Evolutionary conservation across 2,797 vertebrate genomes (phyloP), one percentile per base, ranked within the genome.

Genomic region (Vipera ursinii): DNA sequence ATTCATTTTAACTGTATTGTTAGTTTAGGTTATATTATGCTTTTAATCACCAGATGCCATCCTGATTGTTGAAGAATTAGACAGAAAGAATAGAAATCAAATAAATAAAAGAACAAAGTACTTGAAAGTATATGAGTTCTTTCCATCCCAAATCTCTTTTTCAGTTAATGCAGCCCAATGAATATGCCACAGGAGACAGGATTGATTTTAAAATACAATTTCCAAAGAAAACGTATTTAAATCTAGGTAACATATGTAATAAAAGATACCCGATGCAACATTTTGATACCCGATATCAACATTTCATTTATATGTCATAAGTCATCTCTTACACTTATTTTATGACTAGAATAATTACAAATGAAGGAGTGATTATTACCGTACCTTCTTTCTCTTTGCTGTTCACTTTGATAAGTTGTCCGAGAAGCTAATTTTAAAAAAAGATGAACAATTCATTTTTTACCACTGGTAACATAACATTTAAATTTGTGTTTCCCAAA

Each of bases 321-420:
- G 9, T 82, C 9, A 82, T 1, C 38, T 44, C 20, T 82, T 44
- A 24, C 20, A 82, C 73, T 82, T 44, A 44, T 44, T 44, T 78
- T 82, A 82, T 82, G 24, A 20, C 3, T 51, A 63, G 15, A 4
- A 28, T 57, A 63, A 88, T 44, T 63, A 48, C 44, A n/a, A 90
- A 90, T 89, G 7, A 73, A 93, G 59, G 3, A 63, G 6, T 10
- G 59, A 53, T 86, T 86, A 88, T 53, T 91, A 94, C 20, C 97
- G 90, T 98, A 99, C 99, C 99, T 99, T 97, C 98, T 98, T 48
- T 99, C 99, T 96, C 98, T 98, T 92, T 97, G 97, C 86, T 97
- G 97, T 53, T 98, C 98, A 3, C 96, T 97, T 91, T 98, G 98
- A 96, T 97, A 96, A 94, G 97, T 98, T 94, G 97, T 96, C 97